Percentiles rank a stretch among this genome's conserved stretches.
Conservation (phyloP, 2,888 invertebrate species). For the Euphydryas editha region DNA sequence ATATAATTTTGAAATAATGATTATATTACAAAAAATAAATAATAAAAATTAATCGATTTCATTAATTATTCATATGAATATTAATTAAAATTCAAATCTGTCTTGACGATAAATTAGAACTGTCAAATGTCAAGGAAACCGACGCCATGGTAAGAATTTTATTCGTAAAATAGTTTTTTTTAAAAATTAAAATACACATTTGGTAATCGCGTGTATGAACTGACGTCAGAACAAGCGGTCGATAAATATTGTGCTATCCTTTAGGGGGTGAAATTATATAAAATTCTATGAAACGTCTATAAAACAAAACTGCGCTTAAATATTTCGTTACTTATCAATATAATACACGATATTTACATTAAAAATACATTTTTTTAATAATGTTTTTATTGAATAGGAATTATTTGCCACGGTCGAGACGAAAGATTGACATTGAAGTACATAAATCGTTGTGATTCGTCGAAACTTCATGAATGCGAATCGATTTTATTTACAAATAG, state of each 20-base stretch:
- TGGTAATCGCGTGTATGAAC: slow-evolving; percentile 24
- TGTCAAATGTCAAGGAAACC: background rate
- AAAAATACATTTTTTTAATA: slow-evolving; percentile 45
- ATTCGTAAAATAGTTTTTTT: too few relatives aligned
- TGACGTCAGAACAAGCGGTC: slow-evolving; percentile 11
- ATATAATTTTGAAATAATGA: too few relatives aligned
- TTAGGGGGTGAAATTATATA: slow-evolving; percentile 1
- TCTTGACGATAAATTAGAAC: too few relatives aligned
- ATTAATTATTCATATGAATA: background rate
- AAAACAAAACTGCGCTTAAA: slow-evolving; percentile 33
- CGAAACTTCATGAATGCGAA: too few relatives aligned
- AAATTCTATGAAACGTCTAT: slow-evolving; percentile 29
- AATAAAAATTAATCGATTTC: background rate
- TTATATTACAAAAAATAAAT: background rate
- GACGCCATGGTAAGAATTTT: too few relatives aligned
- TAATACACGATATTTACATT: slow-evolving; percentile 66
- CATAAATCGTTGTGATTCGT: too few relatives aligned
- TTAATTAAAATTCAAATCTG: too few relatives aligned
- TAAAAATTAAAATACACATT: slow-evolving; percentile 29
- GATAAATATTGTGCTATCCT: slow-evolving; percentile 29
- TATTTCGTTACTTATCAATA: slow-evolving; percentile 50
- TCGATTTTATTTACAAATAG: too few relatives aligned
- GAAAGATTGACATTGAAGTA: background rate
- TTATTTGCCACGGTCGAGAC: slow-evolving; percentile 2
- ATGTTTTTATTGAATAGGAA: slow-evolving; percentile 42